Evolutionary conservation across 2,113 vertebrate species (phyloP).

Genomic region (Pipra filicauda): DNA sequence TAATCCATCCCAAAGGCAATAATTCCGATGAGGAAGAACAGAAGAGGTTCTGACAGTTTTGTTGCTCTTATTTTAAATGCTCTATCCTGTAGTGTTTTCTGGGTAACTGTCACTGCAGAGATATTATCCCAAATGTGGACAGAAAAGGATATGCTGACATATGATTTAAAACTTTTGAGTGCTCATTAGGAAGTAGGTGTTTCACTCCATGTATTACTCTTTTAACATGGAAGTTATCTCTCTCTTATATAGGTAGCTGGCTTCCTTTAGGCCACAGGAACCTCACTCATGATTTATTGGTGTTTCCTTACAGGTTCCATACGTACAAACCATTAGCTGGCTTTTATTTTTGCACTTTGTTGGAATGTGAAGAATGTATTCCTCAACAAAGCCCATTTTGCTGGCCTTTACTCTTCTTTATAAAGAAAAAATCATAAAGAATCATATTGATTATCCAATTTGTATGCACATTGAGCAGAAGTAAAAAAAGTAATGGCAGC

Average conservation of each 20-base stretch:
- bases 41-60: not conserved
- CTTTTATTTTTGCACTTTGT: not conserved
- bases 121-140: not conserved
- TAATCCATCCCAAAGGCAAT: not conserved
- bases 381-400: not conserved
- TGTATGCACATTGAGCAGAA: not conserved
- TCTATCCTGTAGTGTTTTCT: not conserved
- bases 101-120: not conserved
- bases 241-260: not conserved
- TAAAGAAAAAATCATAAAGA: not conserved
- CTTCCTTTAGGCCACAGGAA: not conserved
- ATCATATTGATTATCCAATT: not conserved
- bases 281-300: not conserved
- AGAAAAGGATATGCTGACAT: not conserved
- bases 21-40: not conserved
- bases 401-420: not conserved
- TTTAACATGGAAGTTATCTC: not conserved
- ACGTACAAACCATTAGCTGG: not conserved
- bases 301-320: not conserved
- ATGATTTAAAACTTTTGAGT: not conserved
- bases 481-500: not conserved
- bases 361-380: not conserved
- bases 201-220: not conserved
- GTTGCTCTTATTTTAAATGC: not conserved
- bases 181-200: not conserved